Percentiles rank a stretch among this genome's conserved stretches.
phyloP scores from a whole-genome alignment of 2,113 vertebrate genomes.

The Elaphurus davidianus region DNA sequence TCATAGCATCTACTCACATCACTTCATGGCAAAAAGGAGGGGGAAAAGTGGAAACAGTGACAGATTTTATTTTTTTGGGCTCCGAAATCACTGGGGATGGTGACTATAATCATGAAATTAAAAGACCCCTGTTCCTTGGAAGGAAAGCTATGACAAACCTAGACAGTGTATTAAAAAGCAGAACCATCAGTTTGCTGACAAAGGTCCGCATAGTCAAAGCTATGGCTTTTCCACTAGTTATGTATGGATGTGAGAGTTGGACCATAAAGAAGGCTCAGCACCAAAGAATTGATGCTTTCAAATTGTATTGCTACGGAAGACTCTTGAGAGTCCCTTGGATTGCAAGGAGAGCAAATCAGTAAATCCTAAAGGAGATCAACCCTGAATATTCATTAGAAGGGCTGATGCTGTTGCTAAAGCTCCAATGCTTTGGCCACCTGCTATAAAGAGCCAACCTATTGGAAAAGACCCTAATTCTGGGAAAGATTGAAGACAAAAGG shows the following conservation, averaged over 20 bases:
- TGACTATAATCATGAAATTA: background rate
- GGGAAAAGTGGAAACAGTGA: background rate
- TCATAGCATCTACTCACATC: background rate
- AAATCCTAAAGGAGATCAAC: background rate
- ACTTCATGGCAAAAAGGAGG: background rate
- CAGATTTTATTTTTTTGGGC: background rate
- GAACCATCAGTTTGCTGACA: background rate
- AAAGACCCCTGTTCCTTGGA: background rate
- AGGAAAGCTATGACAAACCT: background rate
- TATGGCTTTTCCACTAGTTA: background rate
- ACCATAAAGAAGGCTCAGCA: background rate
- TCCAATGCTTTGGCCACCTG: background rate
- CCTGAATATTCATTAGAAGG: background rate
- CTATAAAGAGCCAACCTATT: background rate
- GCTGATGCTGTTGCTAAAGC: background rate
- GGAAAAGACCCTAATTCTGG: background rate
- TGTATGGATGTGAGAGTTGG: background rate
- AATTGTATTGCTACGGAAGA: background rate
- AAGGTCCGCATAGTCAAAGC: background rate
- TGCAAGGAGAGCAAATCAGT: background rate
- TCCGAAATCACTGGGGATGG: background rate
- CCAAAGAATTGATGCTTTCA: background rate
- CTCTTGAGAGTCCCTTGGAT: background rate
- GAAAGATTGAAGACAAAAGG: background rate
- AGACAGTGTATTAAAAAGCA: background rate